Base-by-base conservation (phyloP, 2,797 vertebrate species). In the Euphonia xanthogaster region DNA sequence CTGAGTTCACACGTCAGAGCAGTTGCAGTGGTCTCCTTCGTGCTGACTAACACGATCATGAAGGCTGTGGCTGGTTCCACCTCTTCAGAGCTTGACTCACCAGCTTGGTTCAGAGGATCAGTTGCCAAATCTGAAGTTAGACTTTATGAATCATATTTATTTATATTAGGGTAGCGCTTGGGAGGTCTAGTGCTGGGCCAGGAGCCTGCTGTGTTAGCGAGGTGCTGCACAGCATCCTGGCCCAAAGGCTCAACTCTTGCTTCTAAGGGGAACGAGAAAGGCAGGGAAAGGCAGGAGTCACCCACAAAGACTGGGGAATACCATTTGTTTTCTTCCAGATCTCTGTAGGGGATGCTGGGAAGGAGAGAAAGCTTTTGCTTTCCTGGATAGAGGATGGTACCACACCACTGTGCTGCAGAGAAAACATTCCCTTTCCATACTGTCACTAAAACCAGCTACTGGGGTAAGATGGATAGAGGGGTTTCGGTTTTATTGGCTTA, bases 21-120 rank as follows among this genome's bases (percentile, higher is more conserved):
- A 10, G 63, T 14, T 24, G 82, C 9, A 12, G 11, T 28, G 51
- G 22, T 79, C 92, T 55, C 78, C 81, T 78, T 40, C 1, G 0
- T 60, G 76, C 88, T 94, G 86, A 90, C 74, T 94, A 90, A 94
- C 67, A 47, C 0, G 3, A 70, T 33, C 84, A 33, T 19, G 70
- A 37, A 68, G 79, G 61, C 67, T 62, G 37, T 58, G 68, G 14
- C 61, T 91, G 51, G 9, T 93, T 86, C 80, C 60, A 86, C 77
- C 55, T 78, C 60, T 91, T 81, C 78, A 76, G 80, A 66, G 83
- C 67, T 70, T 90, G 89, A 78, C 77, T 96, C 80, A 86, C 71
- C 60, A 73, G 76, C 84, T 85, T 83, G 24, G 47, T 87, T 71
- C 72, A 50, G 86, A 53, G 63, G 16, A 92, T 94, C 53, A 24